A percentile compares a stretch with the other conserved stretches of the same genome.
Conservation (phyloP, 2,797 vertebrate species). For the Lemur catta region DNA sequence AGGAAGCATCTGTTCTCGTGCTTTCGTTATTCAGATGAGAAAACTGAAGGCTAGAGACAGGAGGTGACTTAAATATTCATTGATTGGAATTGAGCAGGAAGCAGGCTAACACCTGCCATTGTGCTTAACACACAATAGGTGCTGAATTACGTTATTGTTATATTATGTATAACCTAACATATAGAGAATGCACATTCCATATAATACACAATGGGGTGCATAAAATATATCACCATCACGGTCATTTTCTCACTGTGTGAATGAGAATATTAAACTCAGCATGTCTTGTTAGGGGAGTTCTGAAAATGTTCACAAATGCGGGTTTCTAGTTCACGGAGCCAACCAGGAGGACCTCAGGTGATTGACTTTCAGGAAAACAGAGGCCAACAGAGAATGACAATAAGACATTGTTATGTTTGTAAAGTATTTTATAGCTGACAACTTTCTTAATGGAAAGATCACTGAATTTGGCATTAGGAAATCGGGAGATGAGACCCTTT, state of each 20-base stretch:
- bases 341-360: not conserved
- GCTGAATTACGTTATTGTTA: not conserved
- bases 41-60: not conserved
- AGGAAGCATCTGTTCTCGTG: slow-evolving; percentile 36
- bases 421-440: not conserved
- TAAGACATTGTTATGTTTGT: not conserved
- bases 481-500: not conserved
- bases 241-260: not conserved
- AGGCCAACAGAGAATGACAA: not conserved
- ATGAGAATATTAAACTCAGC: not conserved
- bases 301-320: not conserved
- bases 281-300: not conserved
- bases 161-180: not conserved
- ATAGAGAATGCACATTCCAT: not conserved
- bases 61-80: not conserved
- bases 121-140: not conserved
- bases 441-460: not conserved
- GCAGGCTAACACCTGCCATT: not conserved
- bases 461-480: not conserved
- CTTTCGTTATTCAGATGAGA: slow-evolving; percentile 9
- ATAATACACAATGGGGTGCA: not conserved
- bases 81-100: not conserved
- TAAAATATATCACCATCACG: too few relatives aligned
- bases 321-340: not conserved
- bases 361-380: not conserved